Evolutionary conservation across 2,888 invertebrate genomes (phyloP).

Genomic region (Dendrolimus pini): DNA sequence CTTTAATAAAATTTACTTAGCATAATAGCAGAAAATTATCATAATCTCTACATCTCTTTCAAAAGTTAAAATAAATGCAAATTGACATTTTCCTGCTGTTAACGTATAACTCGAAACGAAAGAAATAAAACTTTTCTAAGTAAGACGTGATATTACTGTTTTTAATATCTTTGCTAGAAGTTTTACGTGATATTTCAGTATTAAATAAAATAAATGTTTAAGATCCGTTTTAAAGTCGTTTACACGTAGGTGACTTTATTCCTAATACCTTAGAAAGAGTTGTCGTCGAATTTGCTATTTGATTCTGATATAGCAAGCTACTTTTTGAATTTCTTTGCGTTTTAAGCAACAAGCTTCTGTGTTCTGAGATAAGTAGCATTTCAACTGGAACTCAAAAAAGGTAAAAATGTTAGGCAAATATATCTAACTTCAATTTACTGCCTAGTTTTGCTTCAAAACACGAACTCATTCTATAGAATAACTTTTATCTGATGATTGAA

Average conservation of each 20-base stretch:
- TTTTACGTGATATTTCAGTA: background rate
- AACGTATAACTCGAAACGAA: background rate
- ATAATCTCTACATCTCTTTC: no score
- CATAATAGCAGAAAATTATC: background rate
- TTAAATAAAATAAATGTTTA: background rate
- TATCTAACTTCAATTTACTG: no score
- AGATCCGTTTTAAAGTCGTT: background rate
- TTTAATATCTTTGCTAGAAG: background rate
- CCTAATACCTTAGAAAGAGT: background rate
- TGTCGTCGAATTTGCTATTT: background rate
- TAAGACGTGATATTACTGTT: background rate
- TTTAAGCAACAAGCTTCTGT: no score
- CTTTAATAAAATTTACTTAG: no score
- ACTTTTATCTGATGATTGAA: no score
- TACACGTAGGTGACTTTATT: background rate
- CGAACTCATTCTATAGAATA: no score
- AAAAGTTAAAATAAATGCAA: background rate
- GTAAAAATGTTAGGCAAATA: no score
- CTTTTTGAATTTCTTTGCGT: no score
- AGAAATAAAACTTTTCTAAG: background rate
- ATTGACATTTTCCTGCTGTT: conserved; percentile 1
- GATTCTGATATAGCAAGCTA: no score
- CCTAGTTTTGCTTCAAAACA: no score
- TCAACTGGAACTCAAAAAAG: no score
- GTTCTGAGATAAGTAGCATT: no score